Base-by-base conservation (phyloP, 1,140 invertebrate species). In the Drosophila albomicans region DNA sequence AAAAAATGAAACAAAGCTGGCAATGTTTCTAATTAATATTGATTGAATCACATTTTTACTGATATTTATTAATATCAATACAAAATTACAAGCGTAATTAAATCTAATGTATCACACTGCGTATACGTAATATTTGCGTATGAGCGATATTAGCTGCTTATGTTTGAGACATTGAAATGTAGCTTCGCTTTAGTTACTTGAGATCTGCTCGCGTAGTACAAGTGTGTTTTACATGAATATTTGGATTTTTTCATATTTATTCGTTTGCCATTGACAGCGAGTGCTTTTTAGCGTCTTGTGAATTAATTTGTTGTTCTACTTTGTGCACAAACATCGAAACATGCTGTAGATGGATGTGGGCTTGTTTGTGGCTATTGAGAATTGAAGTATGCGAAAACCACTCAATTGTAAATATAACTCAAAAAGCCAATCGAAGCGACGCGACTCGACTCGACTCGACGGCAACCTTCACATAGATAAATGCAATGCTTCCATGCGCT, bases 381-480 rank as follows among this genome's bases (percentile, higher is more conserved):
- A 52, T 35, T n/a, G 13, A 59, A 25, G 43, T 5, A 16, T 48
- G 57, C 45, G 49, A 46, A 58, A 62, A 13, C 69, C 69, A 73
- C 62, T 67, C 74, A 54, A 57, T 62, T 77, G 62, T 73, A 43
- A 68, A 20, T 69, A 56, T 61, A 72, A 43, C 46, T 62, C 20
- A 54, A 58, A 54, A 70, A 38, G 16, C 57, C 52, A 73, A 54
- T 35, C 51, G 32, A 35, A 15, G 38, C 46, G 48, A 61, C 16
- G 4, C 30, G 10, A 28, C 16, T 2, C 30, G 10, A 28, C 25
- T 15, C 54, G 41, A 48, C 25, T 28, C 54, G 56, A 54, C 38
- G 43, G 5, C 35, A 70, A 73, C 75, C 75, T 77, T 77, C 62
- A 77, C 75, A 77, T 16, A 77, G 48, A 46, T 77, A 66, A 62